phyloP scores from a whole-genome alignment of 1,140 invertebrate genomes.

The Lucilia sericata region DNA sequence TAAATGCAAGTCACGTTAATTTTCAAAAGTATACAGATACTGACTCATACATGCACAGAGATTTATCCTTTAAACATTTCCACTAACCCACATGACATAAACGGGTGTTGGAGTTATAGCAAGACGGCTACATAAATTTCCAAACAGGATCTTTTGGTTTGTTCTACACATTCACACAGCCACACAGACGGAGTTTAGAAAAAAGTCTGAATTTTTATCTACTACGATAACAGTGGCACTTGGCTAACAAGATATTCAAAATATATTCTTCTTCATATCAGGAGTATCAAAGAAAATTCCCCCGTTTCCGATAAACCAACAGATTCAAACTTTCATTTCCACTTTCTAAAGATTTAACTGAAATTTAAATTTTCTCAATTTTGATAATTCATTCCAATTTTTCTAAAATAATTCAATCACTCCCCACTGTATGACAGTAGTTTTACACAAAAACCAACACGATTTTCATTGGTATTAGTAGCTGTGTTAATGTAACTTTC shows the following conservation, averaged over 20 bases:
- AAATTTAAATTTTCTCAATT: no score
- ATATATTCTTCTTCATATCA: no score
- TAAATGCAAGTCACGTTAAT: constrained; percentile 29
- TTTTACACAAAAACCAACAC: neutral
- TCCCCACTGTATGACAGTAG: neutral
- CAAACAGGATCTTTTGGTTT: no score
- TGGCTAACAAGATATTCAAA: no score
- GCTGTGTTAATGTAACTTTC: neutral
- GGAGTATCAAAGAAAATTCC: no score
- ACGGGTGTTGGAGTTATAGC: neutral
- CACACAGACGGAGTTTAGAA: neutral
- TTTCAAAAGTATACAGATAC: neutral
- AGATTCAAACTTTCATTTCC: no score
- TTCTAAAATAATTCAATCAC: no score
- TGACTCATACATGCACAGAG: neutral
- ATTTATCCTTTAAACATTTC: neutral
- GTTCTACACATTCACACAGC: neutral
- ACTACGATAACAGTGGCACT: neutral
- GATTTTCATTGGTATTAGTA: constrained; percentile 16
- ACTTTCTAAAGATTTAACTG: no score
- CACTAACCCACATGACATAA: constrained; percentile 12
- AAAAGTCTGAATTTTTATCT: neutral
- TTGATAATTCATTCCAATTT: no score
- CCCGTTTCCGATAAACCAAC: no score
- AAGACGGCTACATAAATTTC: neutral